phyloP scores from a whole-genome alignment of 2,113 vertebrate genomes.

The Anser cygnoides region DNA sequence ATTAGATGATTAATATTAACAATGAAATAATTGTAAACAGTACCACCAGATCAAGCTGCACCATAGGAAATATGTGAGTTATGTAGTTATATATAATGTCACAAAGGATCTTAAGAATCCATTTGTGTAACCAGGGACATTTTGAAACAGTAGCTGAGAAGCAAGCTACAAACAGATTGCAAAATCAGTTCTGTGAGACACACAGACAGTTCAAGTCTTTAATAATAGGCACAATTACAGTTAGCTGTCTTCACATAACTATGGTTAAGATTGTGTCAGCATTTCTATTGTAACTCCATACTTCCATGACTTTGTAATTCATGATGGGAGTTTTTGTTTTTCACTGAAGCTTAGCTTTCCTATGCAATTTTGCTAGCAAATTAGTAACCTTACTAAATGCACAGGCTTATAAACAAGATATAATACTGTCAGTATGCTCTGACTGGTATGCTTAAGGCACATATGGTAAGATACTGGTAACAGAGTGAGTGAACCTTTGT shows the following conservation, averaged over 20 bases:
- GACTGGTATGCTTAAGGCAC: neutral
- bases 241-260: neutral
- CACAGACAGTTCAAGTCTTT: neutral
- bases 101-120: neutral
- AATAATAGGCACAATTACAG: neutral
- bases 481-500: neutral
- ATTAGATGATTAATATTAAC: neutral
- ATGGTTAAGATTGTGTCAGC: neutral
- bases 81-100: neutral
- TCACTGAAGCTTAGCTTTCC: neutral
- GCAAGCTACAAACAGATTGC: neutral
- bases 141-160: neutral
- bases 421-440: neutral
- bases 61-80: neutral
- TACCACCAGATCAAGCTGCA: neutral
- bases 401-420: neutral
- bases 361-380: neutral
- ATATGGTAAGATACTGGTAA: neutral
- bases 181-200: conserved; percentile 11
- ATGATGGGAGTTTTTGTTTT: neutral
- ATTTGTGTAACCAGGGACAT: neutral
- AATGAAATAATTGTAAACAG: neutral
- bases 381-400: neutral
- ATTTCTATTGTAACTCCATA: neutral
- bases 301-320: neutral